phyloP scores from a whole-genome alignment of 2,797 vertebrate species.

The Chaetodon trifasciatus region DNA sequence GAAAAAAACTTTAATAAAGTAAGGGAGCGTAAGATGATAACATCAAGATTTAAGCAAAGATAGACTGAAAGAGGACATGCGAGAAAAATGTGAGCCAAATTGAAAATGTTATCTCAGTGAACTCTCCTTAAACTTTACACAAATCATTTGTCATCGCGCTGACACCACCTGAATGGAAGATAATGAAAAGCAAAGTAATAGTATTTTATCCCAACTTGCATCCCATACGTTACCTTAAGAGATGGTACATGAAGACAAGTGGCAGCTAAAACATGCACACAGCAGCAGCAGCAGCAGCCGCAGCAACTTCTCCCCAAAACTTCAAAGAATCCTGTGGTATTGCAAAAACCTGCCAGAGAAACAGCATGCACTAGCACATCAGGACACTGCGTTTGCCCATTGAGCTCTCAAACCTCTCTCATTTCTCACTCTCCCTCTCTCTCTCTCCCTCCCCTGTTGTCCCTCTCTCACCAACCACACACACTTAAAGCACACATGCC shows the following conservation, averaged over 20 bases:
- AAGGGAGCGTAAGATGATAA: conserved; percentile 2
- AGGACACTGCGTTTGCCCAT: conserved; percentile 70
- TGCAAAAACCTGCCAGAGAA: conserved; percentile 70
- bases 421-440: conserved; percentile 61
- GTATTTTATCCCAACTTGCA: neutral
- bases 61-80: neutral
- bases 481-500: conserved; percentile 45
- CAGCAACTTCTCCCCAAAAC: conserved; percentile 57
- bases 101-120: conserved; percentile 5
- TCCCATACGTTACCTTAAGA: conserved; percentile 70
- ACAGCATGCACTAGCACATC: conserved; percentile 66
- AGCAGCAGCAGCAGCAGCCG: conserved; percentile 50
- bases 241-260: conserved; percentile 34
- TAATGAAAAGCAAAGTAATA: conserved; percentile 8
- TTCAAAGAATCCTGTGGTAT: conserved; percentile 63
- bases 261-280: conserved; percentile 18
- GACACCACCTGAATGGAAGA: neutral
- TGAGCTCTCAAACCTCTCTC: conserved; percentile 74
- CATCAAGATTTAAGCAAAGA: conserved; percentile 23
- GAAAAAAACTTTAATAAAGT: conserved; percentile 21
- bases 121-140: conserved; percentile 22
- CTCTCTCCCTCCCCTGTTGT: conserved; percentile 59
- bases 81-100: conserved; percentile 25
- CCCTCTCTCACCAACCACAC: conserved; percentile 68
- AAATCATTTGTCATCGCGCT: neutral